Evolutionary conservation across 2,888 invertebrate species (phyloP), one percentile per base, ranked within the genome.

Genomic region (Elgonia sp.): DNA sequence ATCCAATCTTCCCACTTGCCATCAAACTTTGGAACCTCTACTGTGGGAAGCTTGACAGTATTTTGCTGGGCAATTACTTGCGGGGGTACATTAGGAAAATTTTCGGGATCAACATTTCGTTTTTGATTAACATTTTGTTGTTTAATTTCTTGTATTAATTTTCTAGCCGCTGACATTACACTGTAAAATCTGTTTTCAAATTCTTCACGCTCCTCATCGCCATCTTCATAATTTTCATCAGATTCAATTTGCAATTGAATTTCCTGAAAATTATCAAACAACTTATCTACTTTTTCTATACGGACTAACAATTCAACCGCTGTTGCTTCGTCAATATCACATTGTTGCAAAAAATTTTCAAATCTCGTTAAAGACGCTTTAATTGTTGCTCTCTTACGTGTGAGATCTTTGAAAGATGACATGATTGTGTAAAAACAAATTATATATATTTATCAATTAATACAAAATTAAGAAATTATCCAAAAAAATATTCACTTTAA

Each of bases 41-140:
- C 5, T 37, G 20, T 55, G 0, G 70, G 53, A 2, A 55, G 20
- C 39, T n/a, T 70, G n/a, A 70, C 18, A 10, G 37, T 16, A 14
- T 73, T 73, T 40, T 73, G 40, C n/a, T 73, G 72, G 0, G 20
- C 72, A 40, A 73, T 73, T 55, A 55, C 55, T 39, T 55, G 16
- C 3, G 8, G 10, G n/a, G 21, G 12, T 21, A 70, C 50, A 72
- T 55, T 55, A 0, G 8, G 39, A 39, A 39, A 4, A 55, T 53
- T 70, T 53, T 53, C n/a, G 3, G n/a, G 10, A 18, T 16, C 4
- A 39, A 4, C 9, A 55, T 18, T 55, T n/a, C 5, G 53, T 29
- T 29, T 29, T 18, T 53, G 55, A 6, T 67, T 20, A 14, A 16
- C 50, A 21, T 69, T 69, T 29, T 14, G 21, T 69, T 50, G 46